Evolutionary conservation across 2,888 invertebrate species (phyloP), one percentile per base, ranked within the genome.

Genomic region (Polyommatus icarus): DNA sequence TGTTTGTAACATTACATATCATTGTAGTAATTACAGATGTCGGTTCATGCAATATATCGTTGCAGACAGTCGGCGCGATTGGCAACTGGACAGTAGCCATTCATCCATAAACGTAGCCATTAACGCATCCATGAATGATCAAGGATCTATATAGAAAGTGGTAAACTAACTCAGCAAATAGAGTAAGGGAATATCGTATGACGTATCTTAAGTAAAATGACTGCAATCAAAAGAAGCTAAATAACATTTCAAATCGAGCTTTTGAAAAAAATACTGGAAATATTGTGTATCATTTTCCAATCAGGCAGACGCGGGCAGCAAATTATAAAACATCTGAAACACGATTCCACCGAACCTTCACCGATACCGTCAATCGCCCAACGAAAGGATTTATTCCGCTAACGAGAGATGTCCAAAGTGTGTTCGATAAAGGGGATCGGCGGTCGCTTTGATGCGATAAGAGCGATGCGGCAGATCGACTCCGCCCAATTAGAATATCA

Each of bases 401-500:
- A 75, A 75, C 6, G 50, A 75, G 75, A 54, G 75, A 75, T 50
- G 75, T 29, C 29, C 50, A 18, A 50, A 75, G 54, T 75, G 75
- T 50, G 50, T 50, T 29, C 29, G 75, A 75, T 54, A 75, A 72
- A 24, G 50, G 15, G 54, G 15, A 29, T 67, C 29, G 29, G 50
- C 75, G 75, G 75, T 12, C 50, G 29, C 75, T 75, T 75, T 75
- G 75, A 46, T 3, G 50, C 15, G 50, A 73, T 46, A 73, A 73
- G 15, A 20, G 12, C 72, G 40, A 72, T 50, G 20, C 50, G 75
- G 40, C 46, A 24, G 36, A 73, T 40, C 40, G 12, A 73, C 40
- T 10, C 24, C 73, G 73, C 50, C 75, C 75, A 75, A 75, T 75
- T 75, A 54, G 75, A 75, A 75, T 75, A 54, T 75, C 50, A 75